Base-by-base conservation (phyloP, 2,888 invertebrate species). In the Zeuzera pyrina region DNA sequence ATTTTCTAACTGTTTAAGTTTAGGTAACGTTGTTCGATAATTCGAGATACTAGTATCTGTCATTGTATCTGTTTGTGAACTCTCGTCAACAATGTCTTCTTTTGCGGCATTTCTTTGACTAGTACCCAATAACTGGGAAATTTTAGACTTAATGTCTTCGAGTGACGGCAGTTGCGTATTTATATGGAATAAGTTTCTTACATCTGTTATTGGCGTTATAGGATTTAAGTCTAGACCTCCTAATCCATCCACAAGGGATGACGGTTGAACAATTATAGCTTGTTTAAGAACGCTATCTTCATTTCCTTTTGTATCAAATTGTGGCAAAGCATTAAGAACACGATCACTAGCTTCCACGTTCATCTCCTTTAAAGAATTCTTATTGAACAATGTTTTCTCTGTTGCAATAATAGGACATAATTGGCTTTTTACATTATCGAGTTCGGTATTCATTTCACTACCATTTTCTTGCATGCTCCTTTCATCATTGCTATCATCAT, bases 381-480 rank as follows among this genome's bases (percentile, higher is more conserved):
- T n/a, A n/a, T n/a, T n/a, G n/a, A n/a, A n/a, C n/a, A n/a, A n/a
- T n/a, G n/a, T n/a, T n/a, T n/a, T n/a, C n/a, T n/a, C n/a, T n/a
- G n/a, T n/a, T n/a, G n/a, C n/a, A n/a, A n/a, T n/a, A n/a, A n/a
- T n/a, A n/a, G n/a, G n/a, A n/a, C n/a, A n/a, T n/a, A n/a, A n/a
- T n/a, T n/a, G n/a, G n/a, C n/a, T n/a, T n/a, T n/a, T n/a, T n/a
- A n/a, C n/a, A n/a, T n/a, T n/a, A n/a, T n/a, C n/a, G n/a, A n/a
- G n/a, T 42, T 59, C 55, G 2, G 45, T 45, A 30, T 41, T 40
- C 49, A 66, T 54, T 42, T 72, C 71, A 29, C 35, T 39, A 7
- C 11, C 29, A 15, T 5, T 7, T 3, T 26, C 27, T 21, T 11
- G 4, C n/a, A 24, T 29, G 11, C 23, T 8, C 5, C 2, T 14